Conservation (phyloP, 1,140 invertebrate species). For the Medauroidea extradentata region DNA sequence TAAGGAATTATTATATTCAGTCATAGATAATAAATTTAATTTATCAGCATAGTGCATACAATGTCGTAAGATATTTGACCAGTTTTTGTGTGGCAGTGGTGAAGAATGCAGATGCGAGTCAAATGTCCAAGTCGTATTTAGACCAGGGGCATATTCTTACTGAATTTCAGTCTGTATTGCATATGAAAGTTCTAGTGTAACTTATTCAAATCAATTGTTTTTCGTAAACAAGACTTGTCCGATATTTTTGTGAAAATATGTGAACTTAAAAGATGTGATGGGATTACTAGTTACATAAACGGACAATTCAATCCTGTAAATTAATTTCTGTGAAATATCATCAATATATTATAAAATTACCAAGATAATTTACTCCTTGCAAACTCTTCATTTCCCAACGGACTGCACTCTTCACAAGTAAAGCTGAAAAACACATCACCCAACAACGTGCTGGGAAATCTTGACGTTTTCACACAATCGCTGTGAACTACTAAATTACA, state of each 20-base stretch:
- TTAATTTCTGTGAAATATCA: too few relatives aligned
- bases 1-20: too few relatives aligned
- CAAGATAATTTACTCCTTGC: constrained; percentile 60
- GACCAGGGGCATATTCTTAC: too few relatives aligned
- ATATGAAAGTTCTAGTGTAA: too few relatives aligned
- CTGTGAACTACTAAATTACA: constrained; percentile 57
- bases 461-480: constrained; percentile 53
- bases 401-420: constrained; percentile 59
- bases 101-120: too few relatives aligned
- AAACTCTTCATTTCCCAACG: constrained; percentile 50
- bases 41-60: too few relatives aligned
- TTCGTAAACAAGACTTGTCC: not conserved
- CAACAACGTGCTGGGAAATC: constrained; percentile 56
- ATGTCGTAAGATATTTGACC: too few relatives aligned
- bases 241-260: not conserved
- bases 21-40: too few relatives aligned
- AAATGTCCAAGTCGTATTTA: too few relatives aligned
- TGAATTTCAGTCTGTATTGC: too few relatives aligned
- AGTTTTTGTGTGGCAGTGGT: too few relatives aligned
- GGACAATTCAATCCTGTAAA: too few relatives aligned
- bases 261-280: not conserved
- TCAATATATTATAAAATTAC: constrained; percentile 38
- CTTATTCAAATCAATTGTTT: constrained; percentile 1
- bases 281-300: not conserved
- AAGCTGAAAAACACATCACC: constrained; percentile 75